phyloP scores from a whole-genome alignment of 2,888 invertebrate genomes.

The Drosophila multiciliata region DNA sequence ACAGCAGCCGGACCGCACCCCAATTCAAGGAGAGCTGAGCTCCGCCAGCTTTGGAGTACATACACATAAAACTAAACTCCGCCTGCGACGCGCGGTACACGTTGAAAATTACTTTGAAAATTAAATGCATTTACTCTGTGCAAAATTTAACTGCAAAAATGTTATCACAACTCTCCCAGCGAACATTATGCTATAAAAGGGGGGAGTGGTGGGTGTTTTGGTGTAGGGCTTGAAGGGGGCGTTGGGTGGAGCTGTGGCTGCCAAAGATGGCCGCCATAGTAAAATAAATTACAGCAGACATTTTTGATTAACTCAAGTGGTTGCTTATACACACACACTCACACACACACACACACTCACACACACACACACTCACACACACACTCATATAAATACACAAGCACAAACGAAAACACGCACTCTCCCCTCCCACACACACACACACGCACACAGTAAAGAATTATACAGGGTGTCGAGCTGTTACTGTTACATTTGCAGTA shows the following conservation, averaged over 20 bases:
- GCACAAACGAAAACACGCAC: constrained; percentile 38
- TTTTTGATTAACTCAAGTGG: constrained; percentile 83
- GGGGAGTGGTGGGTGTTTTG: not conserved
- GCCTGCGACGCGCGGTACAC: constrained; percentile 7
- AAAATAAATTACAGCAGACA: constrained; percentile 84
- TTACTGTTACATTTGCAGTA: constrained; percentile 33
- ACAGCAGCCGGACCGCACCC: constrained; percentile 42
- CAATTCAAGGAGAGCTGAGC: constrained; percentile 11
- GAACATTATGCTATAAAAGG: constrained; percentile 8
- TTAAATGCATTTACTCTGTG: constrained; percentile 46
- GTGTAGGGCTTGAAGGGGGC: constrained; percentile 1
- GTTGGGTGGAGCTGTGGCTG: constrained; percentile 36
- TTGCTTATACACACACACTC: constrained; percentile 67
- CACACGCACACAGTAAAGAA: constrained; percentile 10
- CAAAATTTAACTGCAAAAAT: constrained; percentile 52
- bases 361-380: constrained; percentile 11
- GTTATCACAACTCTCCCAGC: constrained; percentile 43
- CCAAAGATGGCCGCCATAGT: constrained; percentile 81
- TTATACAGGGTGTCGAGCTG: constrained; percentile 70
- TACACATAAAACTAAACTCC: constrained; percentile 34
- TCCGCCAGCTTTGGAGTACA: constrained; percentile 8
- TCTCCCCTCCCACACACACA: constrained; percentile 8
- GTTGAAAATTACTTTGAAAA: constrained; percentile 44
- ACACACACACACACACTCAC: constrained; percentile 18
- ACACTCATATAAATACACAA: constrained; percentile 48